Conservation (phyloP, 2,888 invertebrate genomes). For the Strigamia crassipes region DNA sequence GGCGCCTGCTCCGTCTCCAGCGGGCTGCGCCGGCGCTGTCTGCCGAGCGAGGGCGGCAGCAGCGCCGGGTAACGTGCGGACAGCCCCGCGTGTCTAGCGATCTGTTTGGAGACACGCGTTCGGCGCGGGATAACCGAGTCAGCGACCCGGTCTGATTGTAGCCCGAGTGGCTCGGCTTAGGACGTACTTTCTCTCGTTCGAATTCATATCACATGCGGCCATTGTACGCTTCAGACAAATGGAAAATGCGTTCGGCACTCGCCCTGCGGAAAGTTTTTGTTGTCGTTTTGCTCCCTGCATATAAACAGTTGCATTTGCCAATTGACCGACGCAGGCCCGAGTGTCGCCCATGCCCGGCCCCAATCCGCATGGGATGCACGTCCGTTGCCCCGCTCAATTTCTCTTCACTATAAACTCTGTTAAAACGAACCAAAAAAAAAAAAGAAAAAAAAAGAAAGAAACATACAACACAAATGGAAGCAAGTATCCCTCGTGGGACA, state of each 20-base stretch:
- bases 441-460: slow-evolving; percentile 3
- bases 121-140: not conserved
- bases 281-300: slow-evolving; percentile 3
- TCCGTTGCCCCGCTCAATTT: slow-evolving; percentile 2
- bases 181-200: not conserved
- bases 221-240: slow-evolving; percentile 6
- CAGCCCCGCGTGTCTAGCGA: not conserved
- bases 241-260: slow-evolving; percentile 2
- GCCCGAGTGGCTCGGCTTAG: too few species aligned
- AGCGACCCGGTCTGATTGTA: not conserved
- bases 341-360: not conserved
- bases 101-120: not conserved
- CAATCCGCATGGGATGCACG: slow-evolving; percentile 10
- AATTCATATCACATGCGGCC: not conserved
- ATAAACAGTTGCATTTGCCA: not conserved
- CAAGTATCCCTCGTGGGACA: slow-evolving; percentile 1
- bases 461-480: not conserved
- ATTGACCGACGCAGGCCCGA: slow-evolving; percentile 1
- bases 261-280: slow-evolving; percentile 10
- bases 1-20: not conserved
- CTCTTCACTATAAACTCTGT: not conserved
- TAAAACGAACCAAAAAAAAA: slow-evolving; percentile 10
- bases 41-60: slow-evolving; percentile 17
- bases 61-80: slow-evolving; percentile 1
- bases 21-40: slow-evolving; percentile 1